phyloP scores from a whole-genome alignment of 2,888 invertebrate species.

The Orchesella flavescens region DNA sequence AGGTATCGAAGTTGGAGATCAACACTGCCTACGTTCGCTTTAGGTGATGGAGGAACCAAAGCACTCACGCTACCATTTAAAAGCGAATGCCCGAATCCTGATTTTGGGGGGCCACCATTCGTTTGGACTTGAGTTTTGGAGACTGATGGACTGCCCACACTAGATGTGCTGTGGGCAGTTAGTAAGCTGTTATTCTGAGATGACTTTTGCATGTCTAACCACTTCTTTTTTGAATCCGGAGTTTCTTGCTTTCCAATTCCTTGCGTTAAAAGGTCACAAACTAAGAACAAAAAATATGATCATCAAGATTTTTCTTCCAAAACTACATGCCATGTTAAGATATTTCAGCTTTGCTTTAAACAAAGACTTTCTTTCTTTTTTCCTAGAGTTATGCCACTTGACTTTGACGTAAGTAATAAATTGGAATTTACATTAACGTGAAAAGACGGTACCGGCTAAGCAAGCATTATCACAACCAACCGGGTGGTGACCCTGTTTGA shows the following conservation, averaged over 20 bases:
- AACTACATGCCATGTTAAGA: too few species aligned
- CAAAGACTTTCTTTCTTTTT: too few species aligned
- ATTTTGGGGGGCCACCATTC: constrained; percentile 34
- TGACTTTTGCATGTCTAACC: constrained; percentile 53
- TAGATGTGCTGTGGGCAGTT: background rate
- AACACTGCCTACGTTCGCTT: constrained; percentile 10
- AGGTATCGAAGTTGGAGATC: constrained; percentile 40
- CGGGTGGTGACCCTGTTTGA: too few species aligned
- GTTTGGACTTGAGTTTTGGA: background rate
- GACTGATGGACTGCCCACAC: constrained; percentile 9
- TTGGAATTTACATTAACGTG: too few species aligned
- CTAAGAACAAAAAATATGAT: constrained; percentile 22
- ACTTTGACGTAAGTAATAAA: too few species aligned
- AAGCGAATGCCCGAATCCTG: constrained; percentile 19
- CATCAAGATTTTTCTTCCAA: background rate
- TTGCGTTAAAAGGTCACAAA: constrained; percentile 57
- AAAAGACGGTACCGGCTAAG: too few species aligned
- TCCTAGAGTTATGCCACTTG: too few species aligned
- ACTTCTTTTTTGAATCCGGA: constrained; percentile 38
- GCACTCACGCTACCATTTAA: constrained; percentile 23
- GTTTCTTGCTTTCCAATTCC: constrained; percentile 48
- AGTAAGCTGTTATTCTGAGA: background rate
- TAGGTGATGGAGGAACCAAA: constrained; percentile 10
- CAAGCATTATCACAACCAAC: too few species aligned
- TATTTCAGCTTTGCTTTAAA: too few species aligned